Conservation (phyloP, 2,888 invertebrate genomes). For the Nomada fabriciana region DNA sequence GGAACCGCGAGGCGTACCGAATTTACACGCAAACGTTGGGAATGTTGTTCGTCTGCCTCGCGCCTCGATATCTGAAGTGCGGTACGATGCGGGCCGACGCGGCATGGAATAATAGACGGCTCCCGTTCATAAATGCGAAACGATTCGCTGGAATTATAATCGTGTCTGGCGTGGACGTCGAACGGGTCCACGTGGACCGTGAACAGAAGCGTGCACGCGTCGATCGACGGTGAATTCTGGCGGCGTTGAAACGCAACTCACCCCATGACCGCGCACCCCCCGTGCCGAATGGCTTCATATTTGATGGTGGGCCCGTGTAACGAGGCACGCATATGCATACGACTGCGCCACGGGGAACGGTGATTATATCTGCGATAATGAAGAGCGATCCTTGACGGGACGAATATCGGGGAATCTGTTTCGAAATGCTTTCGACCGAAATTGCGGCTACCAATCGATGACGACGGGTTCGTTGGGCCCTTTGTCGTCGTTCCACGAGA, state of each 20-base stretch:
- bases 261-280: neutral
- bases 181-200: conserved; percentile 9
- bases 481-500: conserved; percentile 19
- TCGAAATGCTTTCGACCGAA: conserved; percentile 18
- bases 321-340: conserved; percentile 2
- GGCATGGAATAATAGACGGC: conserved; percentile 21
- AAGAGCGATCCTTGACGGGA: conserved; percentile 27
- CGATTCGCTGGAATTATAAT: conserved; percentile 28
- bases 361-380: conserved; percentile 27
- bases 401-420: conserved; percentile 18
- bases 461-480: conserved; percentile 12
- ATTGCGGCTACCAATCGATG: conserved; percentile 3
- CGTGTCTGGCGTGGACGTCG: conserved; percentile 19
- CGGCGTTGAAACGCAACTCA: conserved; percentile 3
- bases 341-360: neutral
- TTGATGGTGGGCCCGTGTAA: conserved; percentile 16
- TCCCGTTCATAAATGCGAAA: neutral
- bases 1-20: neutral
- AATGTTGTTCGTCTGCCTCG: neutral
- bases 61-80: neutral
- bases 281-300: conserved; percentile 20
- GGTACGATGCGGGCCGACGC: conserved; percentile 10
- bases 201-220: neutral
- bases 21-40: neutral
- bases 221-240: conserved; percentile 1